These are phyloP conservation scores for Glaucomys volans DNA, from an alignment of 2,113 vertebrate species.

Conservation along the genomic window DNA sequence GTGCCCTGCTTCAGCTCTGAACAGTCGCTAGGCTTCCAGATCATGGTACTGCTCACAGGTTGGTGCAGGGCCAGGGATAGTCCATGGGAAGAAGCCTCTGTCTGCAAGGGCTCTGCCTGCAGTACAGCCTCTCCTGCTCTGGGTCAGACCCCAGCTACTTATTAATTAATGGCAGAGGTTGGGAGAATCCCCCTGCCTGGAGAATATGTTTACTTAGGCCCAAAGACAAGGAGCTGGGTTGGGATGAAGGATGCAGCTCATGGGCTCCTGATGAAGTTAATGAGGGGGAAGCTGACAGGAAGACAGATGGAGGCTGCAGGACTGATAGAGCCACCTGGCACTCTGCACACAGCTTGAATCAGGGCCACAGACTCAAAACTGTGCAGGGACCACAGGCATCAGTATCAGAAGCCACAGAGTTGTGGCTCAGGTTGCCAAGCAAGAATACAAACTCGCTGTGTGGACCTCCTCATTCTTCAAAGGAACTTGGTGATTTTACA, in stretches of 20 bases:
- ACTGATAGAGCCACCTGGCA: background rate
- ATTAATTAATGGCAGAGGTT: background rate
- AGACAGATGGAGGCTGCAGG: background rate
- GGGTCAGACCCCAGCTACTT: background rate
- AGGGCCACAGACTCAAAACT: accelerated
- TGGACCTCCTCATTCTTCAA: background rate
- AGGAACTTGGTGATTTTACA: background rate
- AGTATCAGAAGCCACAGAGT: background rate
- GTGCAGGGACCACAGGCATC: background rate
- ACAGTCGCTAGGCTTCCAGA: background rate
- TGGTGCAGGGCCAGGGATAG: accelerated
- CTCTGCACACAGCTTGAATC: background rate
- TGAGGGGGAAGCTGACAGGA: background rate
- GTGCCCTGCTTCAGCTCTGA: background rate
- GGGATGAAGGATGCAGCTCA: background rate
- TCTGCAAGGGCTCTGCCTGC: background rate
- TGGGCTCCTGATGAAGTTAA: constrained; percentile 1
- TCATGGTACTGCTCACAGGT: accelerated
- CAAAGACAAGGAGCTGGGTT: background rate
- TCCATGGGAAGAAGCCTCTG: background rate
- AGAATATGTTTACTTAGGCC: background rate
- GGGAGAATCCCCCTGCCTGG: too few species aligned
- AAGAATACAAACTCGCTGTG: background rate
- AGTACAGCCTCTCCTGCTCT: background rate
- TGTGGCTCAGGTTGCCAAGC: accelerated